Evolutionary conservation across 2,888 invertebrate genomes (phyloP).

Genomic region (Embidobia sp.): DNA sequence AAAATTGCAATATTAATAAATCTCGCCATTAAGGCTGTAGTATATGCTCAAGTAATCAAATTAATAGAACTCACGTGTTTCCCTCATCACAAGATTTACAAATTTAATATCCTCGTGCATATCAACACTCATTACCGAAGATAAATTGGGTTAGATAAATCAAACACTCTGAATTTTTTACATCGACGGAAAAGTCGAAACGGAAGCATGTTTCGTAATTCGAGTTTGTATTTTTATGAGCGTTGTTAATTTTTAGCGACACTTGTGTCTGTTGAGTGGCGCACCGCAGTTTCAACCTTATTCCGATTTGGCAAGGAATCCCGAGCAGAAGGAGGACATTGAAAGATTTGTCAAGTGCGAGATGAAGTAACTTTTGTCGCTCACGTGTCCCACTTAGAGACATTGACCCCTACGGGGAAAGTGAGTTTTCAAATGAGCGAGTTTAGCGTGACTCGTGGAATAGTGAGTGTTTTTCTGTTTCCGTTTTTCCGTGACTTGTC

Average conservation of each 20-base stretch:
- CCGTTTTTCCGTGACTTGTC: conserved; percentile 31
- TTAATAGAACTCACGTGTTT: conserved; percentile 5
- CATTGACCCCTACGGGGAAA: conserved; percentile 64
- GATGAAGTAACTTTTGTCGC: conserved; percentile 47
- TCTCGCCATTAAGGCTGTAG: background rate
- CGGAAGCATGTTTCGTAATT: background rate
- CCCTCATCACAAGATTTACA: conserved; percentile 5
- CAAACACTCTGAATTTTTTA: background rate
- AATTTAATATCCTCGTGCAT: conserved; percentile 1
- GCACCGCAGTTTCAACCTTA: background rate
- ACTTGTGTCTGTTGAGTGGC: too few relatives aligned
- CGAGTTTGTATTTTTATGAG: too few relatives aligned
- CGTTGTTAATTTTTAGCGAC: too few relatives aligned
- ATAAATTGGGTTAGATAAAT: conserved; percentile 8
- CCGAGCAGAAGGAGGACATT: conserved; percentile 30
- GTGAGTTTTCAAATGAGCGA: conserved; percentile 57
- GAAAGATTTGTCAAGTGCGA: conserved; percentile 57
- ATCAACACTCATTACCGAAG: background rate
- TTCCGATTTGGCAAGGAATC: conserved; percentile 30
- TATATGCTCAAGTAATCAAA: conserved; percentile 1
- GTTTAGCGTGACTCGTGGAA: conserved; percentile 52
- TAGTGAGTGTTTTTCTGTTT: conserved; percentile 23
- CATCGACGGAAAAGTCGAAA: background rate
- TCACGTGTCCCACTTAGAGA: conserved; percentile 52
- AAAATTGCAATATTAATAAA: too few relatives aligned